Evolutionary conservation across 2,113 vertebrate genomes (phyloP).

Genomic region (Otus sunia): DNA sequence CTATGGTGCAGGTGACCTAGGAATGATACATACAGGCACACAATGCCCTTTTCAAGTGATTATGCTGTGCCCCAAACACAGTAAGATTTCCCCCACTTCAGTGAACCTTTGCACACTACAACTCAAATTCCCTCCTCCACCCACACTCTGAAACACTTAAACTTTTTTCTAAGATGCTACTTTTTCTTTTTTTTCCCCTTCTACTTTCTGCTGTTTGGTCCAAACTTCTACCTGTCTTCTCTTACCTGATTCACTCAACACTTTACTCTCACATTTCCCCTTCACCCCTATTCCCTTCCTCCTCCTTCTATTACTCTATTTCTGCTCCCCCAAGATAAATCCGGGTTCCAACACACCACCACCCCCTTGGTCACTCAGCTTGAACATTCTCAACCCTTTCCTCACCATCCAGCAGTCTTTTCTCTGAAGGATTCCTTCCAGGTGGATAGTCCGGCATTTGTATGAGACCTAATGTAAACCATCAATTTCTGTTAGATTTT

Average conservation of each 20-base stretch:
- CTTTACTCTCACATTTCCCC: background rate
- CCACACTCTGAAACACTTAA: background rate
- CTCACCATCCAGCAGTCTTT: background rate
- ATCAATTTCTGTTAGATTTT: background rate
- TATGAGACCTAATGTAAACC: background rate
- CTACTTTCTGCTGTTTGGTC: background rate
- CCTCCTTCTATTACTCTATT: background rate
- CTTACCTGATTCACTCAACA: background rate
- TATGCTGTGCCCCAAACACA: accelerated
- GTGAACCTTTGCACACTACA: background rate
- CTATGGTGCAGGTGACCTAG: background rate
- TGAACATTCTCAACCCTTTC: background rate
- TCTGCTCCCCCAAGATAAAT: background rate
- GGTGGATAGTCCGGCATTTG: background rate
- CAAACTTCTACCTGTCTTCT: background rate
- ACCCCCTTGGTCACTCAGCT: background rate
- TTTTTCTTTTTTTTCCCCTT: background rate
- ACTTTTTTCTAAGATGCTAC: background rate
- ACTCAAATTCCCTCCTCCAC: background rate
- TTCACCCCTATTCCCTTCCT: background rate
- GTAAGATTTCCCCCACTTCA: background rate
- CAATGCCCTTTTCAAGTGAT: background rate
- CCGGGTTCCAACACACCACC: background rate
- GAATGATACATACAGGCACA: background rate
- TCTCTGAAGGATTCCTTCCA: background rate